Conservation (phyloP, 2,797 vertebrate species). For the Argentina silus region DNA sequence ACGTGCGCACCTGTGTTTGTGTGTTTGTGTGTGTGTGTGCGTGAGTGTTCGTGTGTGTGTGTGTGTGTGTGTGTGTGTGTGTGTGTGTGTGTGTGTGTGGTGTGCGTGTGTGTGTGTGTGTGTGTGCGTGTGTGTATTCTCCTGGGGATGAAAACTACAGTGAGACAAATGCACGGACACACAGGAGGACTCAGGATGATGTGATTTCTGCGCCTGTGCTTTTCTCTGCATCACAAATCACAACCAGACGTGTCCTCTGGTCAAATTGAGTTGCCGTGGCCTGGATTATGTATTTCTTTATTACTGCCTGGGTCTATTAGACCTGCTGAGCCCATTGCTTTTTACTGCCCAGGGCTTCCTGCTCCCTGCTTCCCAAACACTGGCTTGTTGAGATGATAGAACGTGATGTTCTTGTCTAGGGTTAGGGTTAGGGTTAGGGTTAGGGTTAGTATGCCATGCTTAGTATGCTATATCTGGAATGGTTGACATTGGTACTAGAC, state of each 20-base stretch:
- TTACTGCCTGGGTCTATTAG: slow-evolving; percentile 35
- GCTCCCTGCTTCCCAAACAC: slow-evolving; percentile 12
- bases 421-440: too few relatives aligned
- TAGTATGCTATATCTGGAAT: too few relatives aligned
- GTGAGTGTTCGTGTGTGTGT: too few relatives aligned
- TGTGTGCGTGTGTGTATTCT: not conserved
- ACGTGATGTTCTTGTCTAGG: too few relatives aligned
- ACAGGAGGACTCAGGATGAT: slow-evolving; percentile 5
- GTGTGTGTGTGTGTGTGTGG: too few relatives aligned
- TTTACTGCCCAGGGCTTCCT: slow-evolving; percentile 22
- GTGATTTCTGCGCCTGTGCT: slow-evolving; percentile 30
- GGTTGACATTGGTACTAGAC: too few relatives aligned
- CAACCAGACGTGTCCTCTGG: slow-evolving; percentile 57
- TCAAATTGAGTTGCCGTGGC: slow-evolving; percentile 55
- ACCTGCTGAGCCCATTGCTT: not conserved
- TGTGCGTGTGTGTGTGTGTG: too few relatives aligned
- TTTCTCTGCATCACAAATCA: slow-evolving; percentile 59
- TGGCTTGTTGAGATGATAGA: slow-evolving; percentile 24
- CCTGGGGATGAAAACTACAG: not conserved
- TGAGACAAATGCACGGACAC: slow-evolving; percentile 16
- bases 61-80: too few relatives aligned
- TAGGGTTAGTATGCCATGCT: too few relatives aligned
- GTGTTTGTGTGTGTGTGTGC: too few relatives aligned
- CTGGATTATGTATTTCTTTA: slow-evolving; percentile 59
- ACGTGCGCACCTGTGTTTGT: too few relatives aligned